phyloP scores from a whole-genome alignment of 2,888 invertebrate species.

The Aphidoletes aphidimyza region DNA sequence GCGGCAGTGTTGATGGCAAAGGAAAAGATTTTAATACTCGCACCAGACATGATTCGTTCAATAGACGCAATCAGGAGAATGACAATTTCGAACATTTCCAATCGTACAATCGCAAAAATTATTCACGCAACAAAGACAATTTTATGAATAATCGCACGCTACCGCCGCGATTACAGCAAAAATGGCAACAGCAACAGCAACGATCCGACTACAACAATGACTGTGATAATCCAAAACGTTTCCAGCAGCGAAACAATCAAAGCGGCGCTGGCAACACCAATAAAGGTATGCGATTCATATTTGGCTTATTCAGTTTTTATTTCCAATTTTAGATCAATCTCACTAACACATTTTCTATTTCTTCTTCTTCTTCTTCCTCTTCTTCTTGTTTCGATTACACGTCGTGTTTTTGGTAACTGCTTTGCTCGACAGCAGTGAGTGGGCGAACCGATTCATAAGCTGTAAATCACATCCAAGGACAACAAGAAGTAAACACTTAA shows the following conservation, averaged over 20 bases:
- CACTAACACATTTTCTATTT: not conserved
- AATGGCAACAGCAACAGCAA: conserved; percentile 37
- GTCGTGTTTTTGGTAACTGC: too few species aligned
- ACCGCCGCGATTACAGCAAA: conserved; percentile 17
- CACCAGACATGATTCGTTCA: conserved; percentile 11
- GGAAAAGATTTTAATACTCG: not conserved
- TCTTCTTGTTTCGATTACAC: not conserved
- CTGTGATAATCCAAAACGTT: conserved; percentile 42
- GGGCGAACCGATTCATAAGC: not conserved
- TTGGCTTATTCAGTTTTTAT: too few species aligned
- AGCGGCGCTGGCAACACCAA: not conserved
- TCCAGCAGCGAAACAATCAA: not conserved
- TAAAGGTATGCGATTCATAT: not conserved
- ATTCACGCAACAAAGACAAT: conserved; percentile 24
- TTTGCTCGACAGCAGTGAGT: not conserved
- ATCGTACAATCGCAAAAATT: conserved; percentile 20
- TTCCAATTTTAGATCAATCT: not conserved
- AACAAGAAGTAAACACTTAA: not conserved
- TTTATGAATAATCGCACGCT: conserved; percentile 29
- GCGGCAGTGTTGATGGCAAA: conserved; percentile 33
- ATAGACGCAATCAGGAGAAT: not conserved
- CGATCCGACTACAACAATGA: conserved; percentile 27
- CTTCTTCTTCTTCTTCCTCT: not conserved
- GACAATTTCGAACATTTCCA: conserved; percentile 46
- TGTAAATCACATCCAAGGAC: not conserved